Conservation (phyloP, 2,888 invertebrate species). For the Stenoptilia bipunctidactyla region DNA sequence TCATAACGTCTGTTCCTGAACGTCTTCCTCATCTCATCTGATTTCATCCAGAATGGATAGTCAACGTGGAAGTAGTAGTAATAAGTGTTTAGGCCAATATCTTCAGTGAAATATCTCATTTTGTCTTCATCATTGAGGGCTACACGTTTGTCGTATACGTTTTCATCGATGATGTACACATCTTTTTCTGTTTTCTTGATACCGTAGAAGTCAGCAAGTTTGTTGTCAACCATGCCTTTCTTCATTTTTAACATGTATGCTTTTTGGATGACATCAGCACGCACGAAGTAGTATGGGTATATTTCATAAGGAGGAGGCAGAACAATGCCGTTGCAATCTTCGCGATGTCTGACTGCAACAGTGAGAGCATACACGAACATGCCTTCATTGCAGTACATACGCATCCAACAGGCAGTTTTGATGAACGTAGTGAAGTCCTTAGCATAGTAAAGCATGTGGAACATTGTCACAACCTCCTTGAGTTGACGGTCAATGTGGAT, state of each 20-base stretch:
- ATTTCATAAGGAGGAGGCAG: constrained; percentile 72
- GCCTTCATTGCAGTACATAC: constrained; percentile 65
- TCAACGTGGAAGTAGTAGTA: constrained; percentile 74
- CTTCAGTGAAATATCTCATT: constrained; percentile 76
- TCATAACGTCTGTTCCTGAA: constrained; percentile 50
- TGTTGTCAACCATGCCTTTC: constrained; percentile 48
- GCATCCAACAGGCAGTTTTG: constrained; percentile 64
- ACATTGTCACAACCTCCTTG: constrained; percentile 60
- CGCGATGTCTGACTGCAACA: constrained; percentile 62
- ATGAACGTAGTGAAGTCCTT: constrained; percentile 64
- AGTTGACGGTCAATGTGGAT: constrained; percentile 58
- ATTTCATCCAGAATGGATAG: constrained; percentile 75
- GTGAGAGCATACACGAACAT: constrained; percentile 70
- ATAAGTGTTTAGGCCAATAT: constrained; percentile 74
- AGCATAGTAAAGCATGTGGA: constrained; percentile 66
- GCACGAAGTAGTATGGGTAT: constrained; percentile 77
- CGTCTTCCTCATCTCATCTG: constrained; percentile 29
- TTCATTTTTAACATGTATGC: constrained; percentile 65
- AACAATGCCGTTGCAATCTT: constrained; percentile 59
- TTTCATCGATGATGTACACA: constrained; percentile 74
- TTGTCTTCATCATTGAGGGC: constrained; percentile 66
- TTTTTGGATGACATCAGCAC: constrained; percentile 74
- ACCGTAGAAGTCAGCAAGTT: constrained; percentile 64
- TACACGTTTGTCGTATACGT: constrained; percentile 72
- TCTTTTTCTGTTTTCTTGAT: constrained; percentile 61